Conservation (phyloP, 2,113 vertebrate species). For the Corvus moneduloides region DNA sequence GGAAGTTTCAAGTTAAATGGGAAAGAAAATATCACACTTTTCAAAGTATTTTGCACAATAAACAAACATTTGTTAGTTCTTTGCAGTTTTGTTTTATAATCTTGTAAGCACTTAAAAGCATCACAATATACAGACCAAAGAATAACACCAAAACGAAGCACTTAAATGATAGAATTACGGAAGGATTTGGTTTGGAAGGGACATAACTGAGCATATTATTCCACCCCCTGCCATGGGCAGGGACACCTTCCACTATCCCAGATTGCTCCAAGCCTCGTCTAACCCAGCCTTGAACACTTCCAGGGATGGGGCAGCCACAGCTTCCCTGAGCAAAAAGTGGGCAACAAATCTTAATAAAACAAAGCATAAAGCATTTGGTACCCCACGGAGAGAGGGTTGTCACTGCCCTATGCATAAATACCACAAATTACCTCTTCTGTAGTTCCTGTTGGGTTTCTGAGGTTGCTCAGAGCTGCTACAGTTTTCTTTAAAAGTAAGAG, state of each 20-base stretch:
- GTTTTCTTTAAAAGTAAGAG: not conserved
- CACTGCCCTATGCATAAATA: not conserved
- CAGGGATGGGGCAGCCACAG: not conserved
- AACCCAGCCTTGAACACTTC: not conserved
- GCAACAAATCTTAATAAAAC: not conserved
- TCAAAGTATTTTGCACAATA: not conserved
- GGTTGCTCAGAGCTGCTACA: not conserved
- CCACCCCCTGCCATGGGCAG: not conserved
- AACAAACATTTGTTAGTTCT: not conserved
- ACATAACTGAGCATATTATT: not conserved
- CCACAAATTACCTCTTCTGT: not conserved
- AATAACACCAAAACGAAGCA: not conserved
- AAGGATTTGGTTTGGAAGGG: not conserved
- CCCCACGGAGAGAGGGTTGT: not conserved
- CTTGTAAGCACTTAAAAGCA: not conserved
- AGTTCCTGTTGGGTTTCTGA: not conserved
- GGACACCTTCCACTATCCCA: not conserved
- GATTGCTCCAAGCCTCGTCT: not conserved
- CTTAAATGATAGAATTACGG: not conserved
- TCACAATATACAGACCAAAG: not conserved
- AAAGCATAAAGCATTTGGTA: not conserved
- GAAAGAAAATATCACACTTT: not conserved
- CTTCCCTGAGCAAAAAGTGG: not conserved
- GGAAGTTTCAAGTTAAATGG: not conserved
- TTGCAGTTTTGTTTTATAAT: not conserved